Conservation (phyloP, 2,888 invertebrate genomes). For the Napeogenes inachia region DNA sequence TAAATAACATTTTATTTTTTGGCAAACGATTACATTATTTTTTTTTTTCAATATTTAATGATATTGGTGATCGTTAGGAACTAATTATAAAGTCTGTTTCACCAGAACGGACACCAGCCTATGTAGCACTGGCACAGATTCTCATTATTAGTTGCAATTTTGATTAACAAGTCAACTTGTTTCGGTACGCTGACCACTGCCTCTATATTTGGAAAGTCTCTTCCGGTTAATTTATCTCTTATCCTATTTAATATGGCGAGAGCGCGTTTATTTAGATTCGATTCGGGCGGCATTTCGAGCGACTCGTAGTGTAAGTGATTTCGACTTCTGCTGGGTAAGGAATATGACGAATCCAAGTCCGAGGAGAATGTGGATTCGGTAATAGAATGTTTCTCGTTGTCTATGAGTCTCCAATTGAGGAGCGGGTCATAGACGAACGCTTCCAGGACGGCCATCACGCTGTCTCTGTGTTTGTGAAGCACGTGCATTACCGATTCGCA, state of each 20-base stretch:
- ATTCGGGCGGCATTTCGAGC: slow-evolving; percentile 81
- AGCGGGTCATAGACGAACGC: slow-evolving; percentile 99
- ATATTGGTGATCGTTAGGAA: no score
- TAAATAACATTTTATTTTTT: no score
- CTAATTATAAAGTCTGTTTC: slow-evolving; percentile 33
- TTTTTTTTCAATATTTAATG: background rate
- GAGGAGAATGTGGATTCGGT: slow-evolving; percentile 65
- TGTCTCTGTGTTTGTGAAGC: slow-evolving; percentile 96
- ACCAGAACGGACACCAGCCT: slow-evolving; percentile 96
- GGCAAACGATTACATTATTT: background rate
- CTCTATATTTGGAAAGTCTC: slow-evolving; percentile 88
- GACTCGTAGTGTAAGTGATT: slow-evolving; percentile 65
- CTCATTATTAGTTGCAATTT: slow-evolving; percentile 97
- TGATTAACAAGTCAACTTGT: slow-evolving; percentile 95
- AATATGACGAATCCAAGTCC: slow-evolving; percentile 62
- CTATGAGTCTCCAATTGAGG: slow-evolving; percentile 97
- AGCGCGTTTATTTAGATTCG: slow-evolving; percentile 92
- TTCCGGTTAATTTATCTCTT: slow-evolving; percentile 94
- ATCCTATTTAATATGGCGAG: slow-evolving; percentile 93
- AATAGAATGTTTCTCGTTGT: slow-evolving; percentile 61
- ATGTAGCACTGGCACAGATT: slow-evolving; percentile 99
- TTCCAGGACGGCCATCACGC: slow-evolving; percentile 99
- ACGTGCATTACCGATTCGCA: slow-evolving; percentile 99
- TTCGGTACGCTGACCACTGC: slow-evolving; percentile 87
- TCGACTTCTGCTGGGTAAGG: slow-evolving; percentile 59